Evolutionary conservation across 92 coral and sea anemone species (phyloP), one percentile per base, ranked within the genome.

Genomic region (Porites lobata): DNA sequence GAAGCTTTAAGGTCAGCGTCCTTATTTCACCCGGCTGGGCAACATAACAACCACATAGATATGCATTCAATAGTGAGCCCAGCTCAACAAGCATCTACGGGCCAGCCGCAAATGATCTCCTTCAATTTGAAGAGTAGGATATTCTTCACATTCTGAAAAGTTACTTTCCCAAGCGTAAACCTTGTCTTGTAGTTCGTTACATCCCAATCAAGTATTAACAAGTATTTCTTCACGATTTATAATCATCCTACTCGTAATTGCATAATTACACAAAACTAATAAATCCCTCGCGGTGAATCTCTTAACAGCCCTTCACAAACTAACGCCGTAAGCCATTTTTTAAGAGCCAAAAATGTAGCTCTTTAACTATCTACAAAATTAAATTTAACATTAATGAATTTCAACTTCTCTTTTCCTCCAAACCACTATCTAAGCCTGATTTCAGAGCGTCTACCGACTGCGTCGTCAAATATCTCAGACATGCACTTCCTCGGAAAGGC

Each of bases 1-100:
- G 14, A 7, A 32, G 14, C 29, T 32, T 67, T 8, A 12, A 9
- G 52, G 3, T 50, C 29, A 9, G 38, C 63, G 66, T 38, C 11
- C 51, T 77, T 69, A 17, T 62, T 56, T 17, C 9, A 11, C n/a
- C 24, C 22, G 7, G 70, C 11, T 68, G 58, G 77, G 38, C 4
- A 38, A 70, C 69, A 13, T 68, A 38, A 43, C 70, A 38, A 70
- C 68, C 58, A 69, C 17, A 56, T 32, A 54, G 19, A 56, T 56
- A 12, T 51, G 12, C 86, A 71, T 70, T 69, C 54, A 81, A 64
- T 58, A 32, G n/a, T 11, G 78, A 82, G 86, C 1, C 86, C 86
- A 70, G 86, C 78, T 82, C 86, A 29, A 53, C 51, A 14, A 21
- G 12, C 1, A n/a, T 20, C 64, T 59, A 71, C 86, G 86, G 59